Percentiles rank a stretch among this genome's conserved stretches.
These are phyloP conservation scores for Hystrix brachyura DNA, from an alignment of 2,113 vertebrate species.

Conservation along the genomic window DNA sequence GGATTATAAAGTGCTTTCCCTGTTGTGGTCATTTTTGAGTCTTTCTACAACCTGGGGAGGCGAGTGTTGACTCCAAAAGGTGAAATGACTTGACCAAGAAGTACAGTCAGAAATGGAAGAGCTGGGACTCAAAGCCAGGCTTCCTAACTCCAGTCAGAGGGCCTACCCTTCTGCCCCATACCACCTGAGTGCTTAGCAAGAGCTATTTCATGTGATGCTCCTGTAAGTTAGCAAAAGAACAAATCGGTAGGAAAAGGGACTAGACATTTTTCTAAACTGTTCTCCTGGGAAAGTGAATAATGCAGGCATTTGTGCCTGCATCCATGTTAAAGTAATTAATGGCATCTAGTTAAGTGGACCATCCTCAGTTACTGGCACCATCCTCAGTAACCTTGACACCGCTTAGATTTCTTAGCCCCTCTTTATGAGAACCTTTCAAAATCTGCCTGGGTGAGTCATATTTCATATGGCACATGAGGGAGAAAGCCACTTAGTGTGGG, in stretches of 20 bases:
- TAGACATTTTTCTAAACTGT: neutral
- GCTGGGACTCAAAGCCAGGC: neutral
- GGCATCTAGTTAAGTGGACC: neutral
- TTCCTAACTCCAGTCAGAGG: neutral
- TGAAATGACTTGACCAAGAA: conserved; percentile 31
- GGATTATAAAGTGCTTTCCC: conserved; percentile 4
- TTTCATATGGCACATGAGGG: neutral
- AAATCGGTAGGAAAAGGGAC: conserved; percentile 6
- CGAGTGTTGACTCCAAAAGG: neutral
- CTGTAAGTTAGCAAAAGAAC: neutral
- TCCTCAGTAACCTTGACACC: neutral
- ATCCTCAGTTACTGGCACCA: neutral
- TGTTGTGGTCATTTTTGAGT: conserved; percentile 43
- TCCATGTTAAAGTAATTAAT: neutral
- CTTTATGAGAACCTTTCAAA: neutral
- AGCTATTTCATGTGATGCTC: neutral
- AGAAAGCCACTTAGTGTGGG: conserved; percentile 24
- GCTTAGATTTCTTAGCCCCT: neutral
- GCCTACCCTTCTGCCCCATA: neutral
- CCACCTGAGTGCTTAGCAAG: neutral
- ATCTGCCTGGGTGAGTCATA: neutral
- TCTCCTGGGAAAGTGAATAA: neutral
- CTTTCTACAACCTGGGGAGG: neutral
- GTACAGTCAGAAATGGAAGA: neutral
- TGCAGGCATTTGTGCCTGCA: neutral